A percentile compares a stretch with the other conserved stretches of the same genome.
These are phyloP conservation scores for Siphlonurus alternatus DNA, from an alignment of 2,888 invertebrate genomes.

Conservation along the genomic window DNA sequence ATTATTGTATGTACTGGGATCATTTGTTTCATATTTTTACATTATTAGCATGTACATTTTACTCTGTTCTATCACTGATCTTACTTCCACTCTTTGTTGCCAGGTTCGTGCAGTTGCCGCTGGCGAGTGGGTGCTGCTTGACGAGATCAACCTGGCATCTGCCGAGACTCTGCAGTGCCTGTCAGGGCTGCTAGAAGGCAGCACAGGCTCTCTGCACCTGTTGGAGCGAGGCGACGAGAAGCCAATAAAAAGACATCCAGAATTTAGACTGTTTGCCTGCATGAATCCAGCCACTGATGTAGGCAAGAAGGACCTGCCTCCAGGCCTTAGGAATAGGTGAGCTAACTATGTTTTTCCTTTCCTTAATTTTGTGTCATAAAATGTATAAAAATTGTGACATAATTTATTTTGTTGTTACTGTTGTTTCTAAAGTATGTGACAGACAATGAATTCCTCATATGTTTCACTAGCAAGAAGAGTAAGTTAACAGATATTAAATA, in stretches of 20 bases:
- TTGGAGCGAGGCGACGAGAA: constrained; percentile 81
- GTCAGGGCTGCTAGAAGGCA: constrained; percentile 73
- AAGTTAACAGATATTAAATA: no score
- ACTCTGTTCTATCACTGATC: neutral
- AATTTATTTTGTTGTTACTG: neutral
- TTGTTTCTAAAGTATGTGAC: neutral
- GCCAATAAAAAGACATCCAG: constrained; percentile 60
- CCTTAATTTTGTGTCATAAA: neutral
- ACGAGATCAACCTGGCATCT: constrained; percentile 96
- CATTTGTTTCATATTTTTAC: neutral
- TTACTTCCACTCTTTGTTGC: constrained; percentile 1
- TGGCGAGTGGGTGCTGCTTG: constrained; percentile 91
- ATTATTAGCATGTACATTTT: neutral
- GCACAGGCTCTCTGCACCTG: constrained; percentile 61
- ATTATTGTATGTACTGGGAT: no score
- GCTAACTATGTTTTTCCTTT: neutral
- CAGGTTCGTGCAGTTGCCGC: constrained; percentile 9
- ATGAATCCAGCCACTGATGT: constrained; percentile 99
- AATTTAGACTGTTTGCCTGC: constrained; percentile 92
- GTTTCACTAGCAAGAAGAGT: neutral
- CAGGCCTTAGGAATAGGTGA: constrained; percentile 73
- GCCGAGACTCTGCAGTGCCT: constrained; percentile 92
- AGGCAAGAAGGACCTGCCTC: constrained; percentile 89
- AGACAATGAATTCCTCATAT: neutral
- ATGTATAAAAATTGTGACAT: neutral